Conservation (phyloP, 2,888 invertebrate species). For the Nipponacmea schrenckii region DNA sequence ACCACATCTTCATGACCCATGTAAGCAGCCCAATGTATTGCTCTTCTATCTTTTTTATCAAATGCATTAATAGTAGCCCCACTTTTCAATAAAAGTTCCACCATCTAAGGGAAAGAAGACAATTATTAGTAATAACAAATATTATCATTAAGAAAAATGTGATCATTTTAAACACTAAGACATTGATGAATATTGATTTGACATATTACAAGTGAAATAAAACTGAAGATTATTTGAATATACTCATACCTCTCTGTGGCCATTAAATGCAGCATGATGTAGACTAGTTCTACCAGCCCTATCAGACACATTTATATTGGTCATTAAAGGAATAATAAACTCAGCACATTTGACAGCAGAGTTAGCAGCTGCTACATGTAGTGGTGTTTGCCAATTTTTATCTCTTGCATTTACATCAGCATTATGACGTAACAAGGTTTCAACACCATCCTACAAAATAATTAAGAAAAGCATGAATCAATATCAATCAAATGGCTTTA, state of each 20-base stretch:
- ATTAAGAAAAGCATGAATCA: not conserved
- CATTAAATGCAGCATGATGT: conserved; percentile 76
- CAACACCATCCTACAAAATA: conserved; percentile 64
- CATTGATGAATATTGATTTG: too few species aligned
- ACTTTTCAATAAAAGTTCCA: conserved; percentile 71
- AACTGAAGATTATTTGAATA: too few species aligned
- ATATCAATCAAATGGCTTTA: not conserved
- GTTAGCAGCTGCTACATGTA: conserved; percentile 73
- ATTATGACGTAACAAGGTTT: conserved; percentile 71
- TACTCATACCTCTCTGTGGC: conserved; percentile 70
- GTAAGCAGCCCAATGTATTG: conserved; percentile 75
- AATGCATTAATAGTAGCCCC: conserved; percentile 74
- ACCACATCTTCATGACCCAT: conserved; percentile 72
- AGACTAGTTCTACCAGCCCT: conserved; percentile 74
- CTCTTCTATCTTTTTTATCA: conserved; percentile 75
- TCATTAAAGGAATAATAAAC: conserved; percentile 69
- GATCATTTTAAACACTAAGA: too few species aligned
- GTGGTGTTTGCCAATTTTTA: conserved; percentile 75
- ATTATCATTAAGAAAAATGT: too few species aligned
- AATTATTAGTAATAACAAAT: not conserved
- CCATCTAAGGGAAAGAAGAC: conserved; percentile 66
- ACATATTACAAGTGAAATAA: too few species aligned
- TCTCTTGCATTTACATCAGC: conserved; percentile 75
- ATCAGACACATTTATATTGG: conserved; percentile 72
- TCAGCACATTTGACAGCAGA: conserved; percentile 74